Evolutionary conservation across 2,888 invertebrate genomes (phyloP), one percentile per base, ranked within the genome.

Genomic region (Rhopalosiphum nymphaeae): DNA sequence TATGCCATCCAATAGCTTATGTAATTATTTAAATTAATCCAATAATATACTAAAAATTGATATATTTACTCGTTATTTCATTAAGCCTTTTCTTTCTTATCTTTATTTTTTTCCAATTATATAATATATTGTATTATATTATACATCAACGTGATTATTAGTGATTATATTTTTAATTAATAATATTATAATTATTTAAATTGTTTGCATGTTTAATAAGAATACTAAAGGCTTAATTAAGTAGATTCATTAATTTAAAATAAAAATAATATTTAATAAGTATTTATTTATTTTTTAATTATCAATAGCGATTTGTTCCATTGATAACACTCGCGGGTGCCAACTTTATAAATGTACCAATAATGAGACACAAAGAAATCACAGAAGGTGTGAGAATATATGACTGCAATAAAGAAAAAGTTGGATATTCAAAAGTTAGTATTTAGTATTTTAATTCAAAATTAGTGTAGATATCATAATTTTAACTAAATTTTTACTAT

Each of bases 371-470:
- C 25, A 84, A 44, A 5, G 93, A 93, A 93, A 44, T 89, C 13
- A 44, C 84, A 21, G 44, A 93, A 1, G 93, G 93, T 7, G 89
- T 93, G 3, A 84, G 56, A 56, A 56, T 93, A 89, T 93, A 93
- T n/a, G 88, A 89, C 56, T 89, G 93, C 44, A 89, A 56, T 2
- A 93, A 89, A 84, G 36, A 89, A 29, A 56, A 78, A 44, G 42
- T 93, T 56, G 93, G 89, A n/a, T 84, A 78, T 84, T 93, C 93
- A 44, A 93, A 46, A 78, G 93, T 93, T n/a, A 88, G 88, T 91
- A 26, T 57, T 91, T 57, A 29, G 9, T 36, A 21, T 36, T 78
- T 78, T 78, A 21, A 36, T 21, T 78, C 36, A 42, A 78, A 9
- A 78, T 78, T 36, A 3, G 21, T 36, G 16, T 29, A n/a, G 5